A percentile compares a stretch with the other conserved stretches of the same genome.
These are phyloP conservation scores for Apostichopus leukothele DNA, from an alignment of 53 echinoderm and acorn worm species.

Conservation along the genomic window DNA sequence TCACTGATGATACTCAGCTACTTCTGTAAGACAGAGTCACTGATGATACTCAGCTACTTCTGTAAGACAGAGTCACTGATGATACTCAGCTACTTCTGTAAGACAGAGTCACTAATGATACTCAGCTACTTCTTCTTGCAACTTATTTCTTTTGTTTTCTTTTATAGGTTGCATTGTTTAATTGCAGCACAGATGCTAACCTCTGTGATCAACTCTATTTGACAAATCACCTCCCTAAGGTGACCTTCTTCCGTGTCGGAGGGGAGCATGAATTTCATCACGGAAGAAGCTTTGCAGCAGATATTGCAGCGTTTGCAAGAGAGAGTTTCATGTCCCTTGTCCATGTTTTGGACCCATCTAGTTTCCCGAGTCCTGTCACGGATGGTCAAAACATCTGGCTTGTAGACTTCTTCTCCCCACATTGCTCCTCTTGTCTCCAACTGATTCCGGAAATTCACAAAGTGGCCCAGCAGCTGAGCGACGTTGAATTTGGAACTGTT, in stretches of 20 bases:
- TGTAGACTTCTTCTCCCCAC: slow-evolving; percentile 99
- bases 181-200: slow-evolving; percentile 72
- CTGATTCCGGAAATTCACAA: slow-evolving; percentile 83
- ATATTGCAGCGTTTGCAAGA: slow-evolving; percentile 94
- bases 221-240: slow-evolving; percentile 74
- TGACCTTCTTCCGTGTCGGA: slow-evolving; percentile 85
- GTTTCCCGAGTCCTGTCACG: slow-evolving; percentile 78
- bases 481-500: slow-evolving; percentile 92
- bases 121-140: no score
- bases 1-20: no score
- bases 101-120: no score
- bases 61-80: no score
- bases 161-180: slow-evolving; percentile 79
- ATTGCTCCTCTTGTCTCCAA: slow-evolving; percentile 90
- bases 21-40: no score
- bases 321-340: slow-evolving; percentile 65
- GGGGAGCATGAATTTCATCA: slow-evolving; percentile 96
- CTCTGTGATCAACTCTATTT: slow-evolving; percentile 74
- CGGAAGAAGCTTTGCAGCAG: slow-evolving; percentile 86
- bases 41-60: no score
- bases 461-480: slow-evolving; percentile 58
- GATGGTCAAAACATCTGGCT: slow-evolving; percentile 78
- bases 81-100: no score
- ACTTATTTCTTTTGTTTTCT: neutral
- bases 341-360: slow-evolving; percentile 78